These are phyloP conservation scores for Zaprionus lineosus DNA, from an alignment of 2,888 invertebrate species.

Conservation along the genomic window DNA sequence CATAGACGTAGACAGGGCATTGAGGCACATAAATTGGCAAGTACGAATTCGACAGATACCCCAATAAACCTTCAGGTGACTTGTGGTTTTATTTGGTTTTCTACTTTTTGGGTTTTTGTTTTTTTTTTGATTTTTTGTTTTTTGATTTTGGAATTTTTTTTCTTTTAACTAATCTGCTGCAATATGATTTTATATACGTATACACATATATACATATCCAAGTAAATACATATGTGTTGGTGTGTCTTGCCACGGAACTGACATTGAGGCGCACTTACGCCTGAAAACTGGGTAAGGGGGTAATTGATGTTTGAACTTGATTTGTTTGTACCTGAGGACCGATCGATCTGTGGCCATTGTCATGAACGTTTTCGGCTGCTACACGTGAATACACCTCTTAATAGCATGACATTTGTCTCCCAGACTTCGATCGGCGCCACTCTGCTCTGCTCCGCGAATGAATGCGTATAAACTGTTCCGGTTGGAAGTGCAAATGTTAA, in stretches of 20 bases:
- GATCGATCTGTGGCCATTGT: slow-evolving; percentile 28
- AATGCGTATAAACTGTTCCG: slow-evolving; percentile 22
- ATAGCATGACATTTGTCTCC: slow-evolving; percentile 13
- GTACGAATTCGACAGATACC: slow-evolving; percentile 45
- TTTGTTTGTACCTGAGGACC: slow-evolving; percentile 25
- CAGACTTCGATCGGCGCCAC: not conserved
- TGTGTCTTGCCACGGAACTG: slow-evolving; percentile 29
- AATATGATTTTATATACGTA: slow-evolving; percentile 10
- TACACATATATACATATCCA: slow-evolving; percentile 1
- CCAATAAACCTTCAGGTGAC: slow-evolving; percentile 65
- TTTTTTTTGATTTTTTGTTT: slow-evolving; percentile 16
- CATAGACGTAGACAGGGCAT: slow-evolving; percentile 6
- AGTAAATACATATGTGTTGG: not conserved
- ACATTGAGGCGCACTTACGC: slow-evolving; percentile 65
- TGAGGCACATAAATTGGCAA: slow-evolving; percentile 53
- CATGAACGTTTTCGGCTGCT: slow-evolving; percentile 23
- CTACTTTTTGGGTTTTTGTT: slow-evolving; percentile 9
- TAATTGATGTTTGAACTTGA: slow-evolving; percentile 67
- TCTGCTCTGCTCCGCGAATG: no score
- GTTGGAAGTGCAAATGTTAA: slow-evolving; percentile 8
- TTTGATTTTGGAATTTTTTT: slow-evolving; percentile 7
- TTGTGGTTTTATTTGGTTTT: slow-evolving; percentile 32
- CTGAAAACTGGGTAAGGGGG: slow-evolving; percentile 33
- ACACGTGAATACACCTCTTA: slow-evolving; percentile 15
- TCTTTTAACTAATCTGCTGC: slow-evolving; percentile 41